Base-by-base conservation (phyloP, 2,888 invertebrate genomes). In the Galeopsomyia nigrocyanea region DNA sequence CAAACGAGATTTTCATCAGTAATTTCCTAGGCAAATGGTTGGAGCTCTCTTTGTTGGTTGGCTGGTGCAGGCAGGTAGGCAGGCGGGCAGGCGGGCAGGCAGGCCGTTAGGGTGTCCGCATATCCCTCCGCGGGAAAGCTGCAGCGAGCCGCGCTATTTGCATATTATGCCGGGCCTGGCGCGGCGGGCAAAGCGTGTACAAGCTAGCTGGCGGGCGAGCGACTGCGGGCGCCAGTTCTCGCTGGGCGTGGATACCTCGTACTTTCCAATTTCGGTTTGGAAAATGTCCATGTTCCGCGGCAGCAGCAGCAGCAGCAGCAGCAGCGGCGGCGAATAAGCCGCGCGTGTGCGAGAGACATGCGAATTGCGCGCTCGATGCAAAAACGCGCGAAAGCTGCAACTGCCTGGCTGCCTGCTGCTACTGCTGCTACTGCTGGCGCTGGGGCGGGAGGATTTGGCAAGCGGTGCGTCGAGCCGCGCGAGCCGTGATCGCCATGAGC, bases 1-100 rank as follows among this genome's bases (percentile, higher is more conserved):
- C 77, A 81, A 80, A 82, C 78, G 79, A 80, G 80, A 83, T 83
- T 82, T 83, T 80, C 82, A 83, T 83, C 82, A 82, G 82, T 82
- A 82, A 83, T 83, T 83, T 82, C 81, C 79, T 79, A 79, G 72
- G 75, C 75, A 75, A 75, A 77, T 77, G 75, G 75, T 73, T 10
- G 19, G 50, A 10, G 16, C 55, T 19, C 68, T 5, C 22, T 39
- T 56, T 31, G 31, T 31, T 31, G 31, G 31, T 31, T 31, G 63
- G 74, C 71, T 19, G 5, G 51, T n/a, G 51, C 51, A 51, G 5
- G 51, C n/a, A 6, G 51, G 16, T n/a, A n/a, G n/a, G n/a, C n/a
- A n/a, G n/a, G n/a, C n/a, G n/a, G n/a, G n/a, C n/a, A n/a, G n/a
- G n/a, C n/a, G n/a, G n/a, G n/a, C n/a, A n/a, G n/a, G n/a, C n/a